Base-by-base conservation (phyloP, 2,888 invertebrate genomes). In the Zygogramma bicolorata region DNA sequence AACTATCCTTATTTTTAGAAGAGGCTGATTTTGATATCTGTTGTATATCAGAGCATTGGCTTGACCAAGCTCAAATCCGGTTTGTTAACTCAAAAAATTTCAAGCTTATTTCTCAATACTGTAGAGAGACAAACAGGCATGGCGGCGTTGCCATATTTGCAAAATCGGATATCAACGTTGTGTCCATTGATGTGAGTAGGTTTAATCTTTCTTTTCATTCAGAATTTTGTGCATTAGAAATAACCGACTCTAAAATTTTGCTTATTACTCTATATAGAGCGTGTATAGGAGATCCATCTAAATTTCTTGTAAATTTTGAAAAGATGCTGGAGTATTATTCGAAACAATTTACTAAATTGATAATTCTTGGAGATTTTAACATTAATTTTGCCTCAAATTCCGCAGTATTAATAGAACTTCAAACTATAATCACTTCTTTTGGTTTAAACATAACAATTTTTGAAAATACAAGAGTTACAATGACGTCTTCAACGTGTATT, bases 251-350 rank as follows among this genome's bases (percentile, higher is more conserved):
- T 7, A 58, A 58, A 29, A 27, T 58, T 7, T 13, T 58, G 31
- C 13, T 58, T 10, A 58, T 58, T 13, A 58, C 58, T 27, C 18
- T 13, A 31, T 58, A 58, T 58, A 58, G 58, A 58, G 13, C 29
- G 58, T 58, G 27, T 58, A 25, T 13, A 58, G 29, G 58, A 29
- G n/a, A 0, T 10, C 1, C 58, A n/a, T n/a, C n/a, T n/a, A n/a
- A 22, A 58, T 58, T 58, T 58, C 58, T 27, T 58, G 29, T 22
- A 18, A 58, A 58, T 29, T 58, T 58, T 58, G 58, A 27, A 13
- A 58, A 58, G 8, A 58, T 58, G n/a, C n/a, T n/a, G 27, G 58
- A 58, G 68, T 27, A 59, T 38, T 65, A 60, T 15, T n/a, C 38
- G 1, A 60, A 49, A 49, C 20, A 49, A 20, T 49, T 40, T 1